Conservation (phyloP, 2,797 vertebrate species). For the Merluccius polli region DNA sequence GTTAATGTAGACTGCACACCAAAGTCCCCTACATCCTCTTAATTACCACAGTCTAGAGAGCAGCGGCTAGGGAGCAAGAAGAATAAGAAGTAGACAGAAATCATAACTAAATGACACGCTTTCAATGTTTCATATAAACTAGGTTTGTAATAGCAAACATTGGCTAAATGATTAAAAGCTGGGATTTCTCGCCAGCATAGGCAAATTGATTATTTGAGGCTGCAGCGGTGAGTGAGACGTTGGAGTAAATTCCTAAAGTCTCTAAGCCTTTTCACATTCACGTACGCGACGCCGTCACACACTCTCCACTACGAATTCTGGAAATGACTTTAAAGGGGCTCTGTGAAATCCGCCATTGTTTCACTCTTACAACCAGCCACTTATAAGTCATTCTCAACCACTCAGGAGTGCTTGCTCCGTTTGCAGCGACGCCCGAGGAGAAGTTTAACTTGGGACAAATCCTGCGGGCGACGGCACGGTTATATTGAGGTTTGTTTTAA, state of each 20-base stretch:
- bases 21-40: constrained; percentile 62
- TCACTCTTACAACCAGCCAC: constrained; percentile 38
- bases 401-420: neutral
- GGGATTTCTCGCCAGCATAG: constrained; percentile 26
- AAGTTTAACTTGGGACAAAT: neutral
- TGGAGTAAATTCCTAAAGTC: neutral
- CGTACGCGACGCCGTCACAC: constrained; percentile 38
- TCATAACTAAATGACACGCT: constrained; percentile 45
- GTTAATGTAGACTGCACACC: constrained; percentile 59
- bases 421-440: neutral
- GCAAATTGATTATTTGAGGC: constrained; percentile 6
- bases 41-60: constrained; percentile 56
- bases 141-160: constrained; percentile 39
- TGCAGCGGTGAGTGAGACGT: neutral
- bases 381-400: neutral
- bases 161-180: constrained; percentile 37
- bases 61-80: constrained; percentile 25
- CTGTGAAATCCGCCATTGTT: neutral
- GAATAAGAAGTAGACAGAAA: constrained; percentile 18
- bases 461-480: neutral
- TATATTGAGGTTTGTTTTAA: neutral
- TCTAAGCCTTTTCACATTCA: constrained; percentile 19
- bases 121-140: constrained; percentile 38
- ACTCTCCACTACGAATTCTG: constrained; percentile 16
- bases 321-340: neutral